Percentiles rank a stretch among this genome's conserved stretches.
phyloP scores from a whole-genome alignment of 30 jellyfish, hydroid and myxozoan species.

The Nemopilema nomurai region DNA sequence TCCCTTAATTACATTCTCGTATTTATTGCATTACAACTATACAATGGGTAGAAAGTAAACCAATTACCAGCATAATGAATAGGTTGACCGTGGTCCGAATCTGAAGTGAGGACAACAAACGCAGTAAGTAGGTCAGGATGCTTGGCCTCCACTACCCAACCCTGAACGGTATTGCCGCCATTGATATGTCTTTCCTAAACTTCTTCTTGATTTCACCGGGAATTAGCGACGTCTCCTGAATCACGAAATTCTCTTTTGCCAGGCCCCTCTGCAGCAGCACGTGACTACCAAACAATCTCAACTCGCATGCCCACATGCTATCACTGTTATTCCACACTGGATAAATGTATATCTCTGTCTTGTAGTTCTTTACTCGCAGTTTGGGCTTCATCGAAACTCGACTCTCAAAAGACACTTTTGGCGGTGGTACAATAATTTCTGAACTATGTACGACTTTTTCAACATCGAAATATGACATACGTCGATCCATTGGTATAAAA shows the following conservation, averaged over 20 bases:
- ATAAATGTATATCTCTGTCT: slow-evolving; percentile 46
- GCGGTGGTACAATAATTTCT: slow-evolving; percentile 48
- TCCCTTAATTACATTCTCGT: background rate
- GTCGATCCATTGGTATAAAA: slow-evolving; percentile 28
- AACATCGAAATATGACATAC: slow-evolving; percentile 43
- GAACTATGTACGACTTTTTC: slow-evolving; percentile 47
- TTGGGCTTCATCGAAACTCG: slow-evolving; percentile 43
- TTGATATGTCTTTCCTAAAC: slow-evolving; percentile 53
- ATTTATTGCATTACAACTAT: background rate
- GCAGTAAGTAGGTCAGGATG: no score
- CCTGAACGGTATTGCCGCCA: slow-evolving; percentile 26
- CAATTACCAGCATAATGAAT: background rate
- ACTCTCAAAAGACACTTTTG: slow-evolving; percentile 42
- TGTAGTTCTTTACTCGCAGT: slow-evolving; percentile 35
- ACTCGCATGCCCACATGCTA: slow-evolving; percentile 51
- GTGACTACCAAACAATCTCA: slow-evolving; percentile 31
- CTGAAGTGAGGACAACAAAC: background rate
- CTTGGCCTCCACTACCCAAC: background rate
- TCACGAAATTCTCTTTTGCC: slow-evolving; percentile 51
- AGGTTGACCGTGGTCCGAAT: background rate
- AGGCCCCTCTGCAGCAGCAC: slow-evolving; percentile 37
- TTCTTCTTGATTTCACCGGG: slow-evolving; percentile 69
- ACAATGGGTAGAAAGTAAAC: background rate
- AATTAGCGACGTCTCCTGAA: slow-evolving; percentile 46
- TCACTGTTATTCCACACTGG: slow-evolving; percentile 60